A percentile compares a stretch with the other conserved stretches of the same genome.
Conservation (phyloP, 2,888 invertebrate species). For the Hirtodrosophila histrioides region DNA sequence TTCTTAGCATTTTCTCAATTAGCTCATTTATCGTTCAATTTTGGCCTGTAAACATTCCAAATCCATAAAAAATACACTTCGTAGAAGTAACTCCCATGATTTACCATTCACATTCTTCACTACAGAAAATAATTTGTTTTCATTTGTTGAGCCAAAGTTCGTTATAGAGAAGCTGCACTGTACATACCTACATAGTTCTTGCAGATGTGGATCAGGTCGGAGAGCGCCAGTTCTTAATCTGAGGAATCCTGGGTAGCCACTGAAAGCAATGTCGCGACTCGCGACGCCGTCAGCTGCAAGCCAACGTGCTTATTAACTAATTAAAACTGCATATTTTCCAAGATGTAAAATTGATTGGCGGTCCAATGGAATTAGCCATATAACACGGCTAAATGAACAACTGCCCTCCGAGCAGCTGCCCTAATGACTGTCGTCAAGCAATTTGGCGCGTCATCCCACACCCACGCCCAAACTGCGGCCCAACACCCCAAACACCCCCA, state of each 20-base stretch:
- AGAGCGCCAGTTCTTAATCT: conserved; percentile 47
- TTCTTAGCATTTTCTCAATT: no score
- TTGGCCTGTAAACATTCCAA: no score
- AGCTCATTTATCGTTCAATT: no score
- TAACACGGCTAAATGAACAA: conserved; percentile 13
- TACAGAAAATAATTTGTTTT: no score
- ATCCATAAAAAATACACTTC: no score
- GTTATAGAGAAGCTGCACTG: no score
- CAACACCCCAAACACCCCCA: neutral
- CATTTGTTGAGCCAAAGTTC: no score
- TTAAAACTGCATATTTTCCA: conserved; percentile 75
- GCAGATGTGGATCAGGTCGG: conserved; percentile 24
- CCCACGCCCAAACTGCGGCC: conserved; percentile 1
- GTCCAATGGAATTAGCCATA: conserved; percentile 44
- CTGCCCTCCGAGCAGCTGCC: conserved; percentile 16
- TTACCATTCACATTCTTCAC: no score
- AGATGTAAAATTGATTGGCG: conserved; percentile 68
- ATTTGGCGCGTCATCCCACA: conserved; percentile 35
- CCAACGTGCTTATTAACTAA: conserved; percentile 72
- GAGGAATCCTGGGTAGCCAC: conserved; percentile 65
- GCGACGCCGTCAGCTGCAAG: conserved; percentile 63
- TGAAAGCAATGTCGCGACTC: conserved; percentile 26
- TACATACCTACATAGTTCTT: no score
- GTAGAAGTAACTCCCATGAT: no score
- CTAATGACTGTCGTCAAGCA: conserved; percentile 30